A percentile compares a stretch with the other conserved stretches of the same genome.
Conservation (phyloP, 2,113 vertebrate genomes). For the Protobothrops mucrosquamatus region DNA sequence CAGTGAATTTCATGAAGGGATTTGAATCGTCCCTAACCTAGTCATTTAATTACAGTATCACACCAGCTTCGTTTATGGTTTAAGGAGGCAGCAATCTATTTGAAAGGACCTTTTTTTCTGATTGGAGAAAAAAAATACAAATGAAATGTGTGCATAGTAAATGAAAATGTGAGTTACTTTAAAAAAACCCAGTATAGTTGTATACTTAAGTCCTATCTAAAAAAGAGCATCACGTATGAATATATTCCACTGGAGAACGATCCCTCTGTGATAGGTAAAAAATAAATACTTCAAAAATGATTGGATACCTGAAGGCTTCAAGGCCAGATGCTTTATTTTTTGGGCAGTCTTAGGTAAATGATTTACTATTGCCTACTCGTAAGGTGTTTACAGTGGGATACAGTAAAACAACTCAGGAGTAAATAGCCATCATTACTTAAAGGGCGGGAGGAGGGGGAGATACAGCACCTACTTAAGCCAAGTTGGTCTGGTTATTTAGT, state of each 20-base stretch:
- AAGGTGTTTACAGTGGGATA: background rate
- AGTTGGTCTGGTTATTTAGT: background rate
- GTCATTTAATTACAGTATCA: background rate
- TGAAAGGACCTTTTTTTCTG: background rate
- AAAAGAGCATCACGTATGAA: background rate
- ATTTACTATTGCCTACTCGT: background rate
- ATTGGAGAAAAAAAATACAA: background rate
- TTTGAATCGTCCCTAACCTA: background rate
- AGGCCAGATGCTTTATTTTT: background rate
- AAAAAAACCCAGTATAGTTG: background rate
- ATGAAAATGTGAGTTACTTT: background rate
- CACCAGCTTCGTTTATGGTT: background rate
- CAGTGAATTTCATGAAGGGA: background rate
- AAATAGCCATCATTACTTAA: background rate
- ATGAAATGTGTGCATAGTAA: background rate
- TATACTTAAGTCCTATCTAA: background rate
- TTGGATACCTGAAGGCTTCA: background rate
- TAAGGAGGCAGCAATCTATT: background rate
- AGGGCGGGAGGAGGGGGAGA: background rate
- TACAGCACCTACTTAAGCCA: background rate
- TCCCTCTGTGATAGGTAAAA: background rate
- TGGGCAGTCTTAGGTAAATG: background rate
- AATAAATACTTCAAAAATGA: background rate
- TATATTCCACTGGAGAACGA: background rate
- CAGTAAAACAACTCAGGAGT: background rate